Evolutionary conservation across 2,888 invertebrate species (phyloP).

Genomic region (Apodemia zela): DNA sequence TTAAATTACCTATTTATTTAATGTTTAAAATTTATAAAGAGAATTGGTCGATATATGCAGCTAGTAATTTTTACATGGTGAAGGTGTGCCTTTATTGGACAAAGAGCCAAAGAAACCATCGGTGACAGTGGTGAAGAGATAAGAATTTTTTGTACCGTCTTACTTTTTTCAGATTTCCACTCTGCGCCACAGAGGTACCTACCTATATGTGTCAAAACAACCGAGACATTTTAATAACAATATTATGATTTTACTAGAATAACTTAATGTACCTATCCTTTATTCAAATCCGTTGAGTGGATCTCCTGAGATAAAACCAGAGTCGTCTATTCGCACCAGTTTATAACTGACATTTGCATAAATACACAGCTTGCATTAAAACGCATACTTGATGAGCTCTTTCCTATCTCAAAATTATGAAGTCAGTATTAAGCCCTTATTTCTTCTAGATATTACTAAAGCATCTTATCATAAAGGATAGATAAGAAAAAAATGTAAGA

Average conservation of each 20-base stretch:
- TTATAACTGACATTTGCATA: slow-evolving; percentile 7
- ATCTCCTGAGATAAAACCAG: neutral
- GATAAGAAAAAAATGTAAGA: too few species aligned
- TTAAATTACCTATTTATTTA: too few species aligned
- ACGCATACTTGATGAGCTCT: neutral
- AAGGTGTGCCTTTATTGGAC: too few species aligned
- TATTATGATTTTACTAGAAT: neutral
- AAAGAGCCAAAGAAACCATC: too few species aligned
- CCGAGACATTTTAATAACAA: neutral
- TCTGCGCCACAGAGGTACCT: too few species aligned
- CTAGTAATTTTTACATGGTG: too few species aligned
- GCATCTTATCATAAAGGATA: too few species aligned
- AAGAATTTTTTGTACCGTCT: too few species aligned
- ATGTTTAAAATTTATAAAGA: too few species aligned
- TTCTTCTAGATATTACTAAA: neutral
- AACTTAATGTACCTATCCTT: neutral
- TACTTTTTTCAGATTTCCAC: too few species aligned
- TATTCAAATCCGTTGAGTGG: slow-evolving; percentile 2
- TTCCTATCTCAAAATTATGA: neutral
- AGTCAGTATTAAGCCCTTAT: neutral
- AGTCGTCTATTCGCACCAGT: neutral
- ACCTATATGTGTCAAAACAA: neutral
- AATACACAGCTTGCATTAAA: slow-evolving; percentile 2
- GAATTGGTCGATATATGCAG: too few species aligned
- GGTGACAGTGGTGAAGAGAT: too few species aligned